Percentiles rank a stretch among this genome's conserved stretches.
These are phyloP conservation scores for Remorina albescens DNA, from an alignment of 2,797 vertebrate genomes.

Conservation along the genomic window DNA sequence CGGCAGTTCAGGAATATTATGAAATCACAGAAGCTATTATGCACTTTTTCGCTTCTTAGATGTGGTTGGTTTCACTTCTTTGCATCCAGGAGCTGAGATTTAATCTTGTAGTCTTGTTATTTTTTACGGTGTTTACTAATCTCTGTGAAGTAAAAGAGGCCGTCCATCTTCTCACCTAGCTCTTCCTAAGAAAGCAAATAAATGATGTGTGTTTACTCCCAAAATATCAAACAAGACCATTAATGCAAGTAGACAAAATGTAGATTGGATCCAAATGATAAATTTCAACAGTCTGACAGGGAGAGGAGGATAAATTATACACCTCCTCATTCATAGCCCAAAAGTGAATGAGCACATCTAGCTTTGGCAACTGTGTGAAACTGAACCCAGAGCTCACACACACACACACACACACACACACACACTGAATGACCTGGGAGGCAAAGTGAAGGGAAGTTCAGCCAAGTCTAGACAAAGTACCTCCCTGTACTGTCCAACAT, in stretches of 20 bases:
- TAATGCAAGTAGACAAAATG: not conserved
- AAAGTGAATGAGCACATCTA: slow-evolving; percentile 19
- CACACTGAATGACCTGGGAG: slow-evolving; percentile 25
- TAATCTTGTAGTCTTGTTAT: not conserved
- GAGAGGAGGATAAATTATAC: not conserved
- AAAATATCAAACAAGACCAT: not conserved
- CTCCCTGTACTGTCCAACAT: slow-evolving; percentile 38
- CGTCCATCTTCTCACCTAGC: not conserved
- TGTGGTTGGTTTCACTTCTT: not conserved
- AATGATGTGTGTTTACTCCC: too few relatives aligned
- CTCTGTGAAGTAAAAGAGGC: not conserved
- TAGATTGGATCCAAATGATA: too few relatives aligned
- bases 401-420: slow-evolving; percentile 5
- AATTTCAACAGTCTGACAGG: not conserved
- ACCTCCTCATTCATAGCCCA: not conserved
- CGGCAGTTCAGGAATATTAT: not conserved
- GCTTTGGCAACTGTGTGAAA: slow-evolving; percentile 11
- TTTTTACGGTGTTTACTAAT: not conserved
- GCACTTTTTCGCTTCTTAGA: not conserved
- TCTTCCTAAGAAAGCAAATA: not conserved
- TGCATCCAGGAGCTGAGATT: not conserved
- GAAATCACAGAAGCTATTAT: not conserved
- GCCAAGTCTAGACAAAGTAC: slow-evolving; percentile 50
- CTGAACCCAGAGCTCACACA: slow-evolving; percentile 18
- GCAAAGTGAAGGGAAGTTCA: slow-evolving; percentile 53